Evolutionary conservation across 2,797 vertebrate species (phyloP).

Genomic region (Macropus fuliginosus): DNA sequence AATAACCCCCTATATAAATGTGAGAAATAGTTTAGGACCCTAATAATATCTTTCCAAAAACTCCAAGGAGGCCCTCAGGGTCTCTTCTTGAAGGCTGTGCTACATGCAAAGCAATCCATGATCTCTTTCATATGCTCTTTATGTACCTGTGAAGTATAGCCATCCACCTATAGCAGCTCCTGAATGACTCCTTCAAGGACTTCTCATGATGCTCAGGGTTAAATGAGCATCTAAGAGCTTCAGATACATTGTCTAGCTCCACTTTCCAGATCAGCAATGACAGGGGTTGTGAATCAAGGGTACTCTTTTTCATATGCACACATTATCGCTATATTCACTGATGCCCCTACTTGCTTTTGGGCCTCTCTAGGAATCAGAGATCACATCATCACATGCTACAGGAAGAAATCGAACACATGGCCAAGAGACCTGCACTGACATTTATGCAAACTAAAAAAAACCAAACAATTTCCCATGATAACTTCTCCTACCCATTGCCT

Average conservation of each 20-base stretch:
- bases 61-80: background rate
- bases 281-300: background rate
- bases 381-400: background rate
- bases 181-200: slow-evolving; percentile 39
- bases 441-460: background rate
- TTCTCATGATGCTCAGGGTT: slow-evolving; percentile 33
- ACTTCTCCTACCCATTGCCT: background rate
- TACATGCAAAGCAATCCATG: slow-evolving; percentile 11
- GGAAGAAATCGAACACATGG: background rate
- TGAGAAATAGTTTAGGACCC: background rate
- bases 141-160: slow-evolving; percentile 41
- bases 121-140: slow-evolving; percentile 40
- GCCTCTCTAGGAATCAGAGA: background rate
- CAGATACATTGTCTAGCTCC: slow-evolving; percentile 36
- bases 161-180: slow-evolving; percentile 42
- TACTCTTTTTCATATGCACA: background rate
- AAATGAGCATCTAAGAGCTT: slow-evolving; percentile 42
- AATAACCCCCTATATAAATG: background rate
- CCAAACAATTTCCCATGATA: background rate
- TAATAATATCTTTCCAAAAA: background rate
- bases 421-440: background rate
- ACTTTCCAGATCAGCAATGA: background rate
- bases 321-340: background rate
- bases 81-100: background rate
- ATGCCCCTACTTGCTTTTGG: background rate